Evolutionary conservation across 2,797 vertebrate genomes (phyloP).

Genomic region (Clarias platycephalus): DNA sequence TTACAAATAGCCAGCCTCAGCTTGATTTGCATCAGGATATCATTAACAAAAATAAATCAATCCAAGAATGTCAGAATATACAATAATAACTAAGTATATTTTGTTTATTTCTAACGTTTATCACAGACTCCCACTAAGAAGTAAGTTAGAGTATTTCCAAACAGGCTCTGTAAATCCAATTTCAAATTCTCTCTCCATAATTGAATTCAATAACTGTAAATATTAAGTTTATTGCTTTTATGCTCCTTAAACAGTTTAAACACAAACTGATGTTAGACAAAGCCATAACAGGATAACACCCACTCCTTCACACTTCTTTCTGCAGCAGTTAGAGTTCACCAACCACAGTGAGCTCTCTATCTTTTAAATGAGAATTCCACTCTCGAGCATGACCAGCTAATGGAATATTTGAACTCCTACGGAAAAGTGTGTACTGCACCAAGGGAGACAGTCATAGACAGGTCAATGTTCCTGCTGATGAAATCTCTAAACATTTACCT

Average conservation of each 20-base stretch:
- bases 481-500: constrained; percentile 2
- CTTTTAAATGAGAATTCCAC: not conserved
- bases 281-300: not conserved
- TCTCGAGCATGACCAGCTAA: constrained; percentile 7
- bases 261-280: not conserved
- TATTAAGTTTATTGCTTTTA: not conserved
- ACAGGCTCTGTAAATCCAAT: not conserved
- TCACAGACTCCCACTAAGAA: not conserved
- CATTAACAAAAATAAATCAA: not conserved
- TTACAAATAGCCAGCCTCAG: not conserved
- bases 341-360: not conserved
- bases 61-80: not conserved
- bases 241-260: not conserved
- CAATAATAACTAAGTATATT: not conserved
- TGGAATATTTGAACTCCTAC: not conserved
- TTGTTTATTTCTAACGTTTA: not conserved
- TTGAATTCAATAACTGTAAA: not conserved
- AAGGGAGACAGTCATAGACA: constrained; percentile 6
- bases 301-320: not conserved
- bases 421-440: not conserved
- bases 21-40: not conserved
- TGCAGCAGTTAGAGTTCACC: not conserved
- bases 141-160: not conserved
- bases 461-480: constrained; percentile 9
- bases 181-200: not conserved